Base-by-base conservation (phyloP, 2,113 vertebrate species). In the Carollia perspicillata region DNA sequence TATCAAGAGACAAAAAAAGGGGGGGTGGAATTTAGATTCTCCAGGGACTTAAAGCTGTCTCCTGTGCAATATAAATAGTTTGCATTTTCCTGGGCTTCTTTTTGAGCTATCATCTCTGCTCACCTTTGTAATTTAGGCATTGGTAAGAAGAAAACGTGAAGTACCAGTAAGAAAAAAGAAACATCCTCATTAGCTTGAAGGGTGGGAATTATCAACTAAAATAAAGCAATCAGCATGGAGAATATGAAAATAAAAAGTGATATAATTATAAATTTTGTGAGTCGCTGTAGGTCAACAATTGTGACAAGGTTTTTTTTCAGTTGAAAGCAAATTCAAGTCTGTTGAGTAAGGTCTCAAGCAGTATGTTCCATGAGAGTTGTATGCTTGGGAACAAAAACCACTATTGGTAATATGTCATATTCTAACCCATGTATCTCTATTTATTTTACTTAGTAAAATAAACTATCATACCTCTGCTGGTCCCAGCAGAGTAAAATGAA, bases 381-480 rank as follows among this genome's bases (percentile, higher is more conserved):
- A 18, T 84, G 80, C 40, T 96, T 88, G 47, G 30, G 28, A 97
- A 80, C 42, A 93, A 77, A 90, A 96, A 89, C 74, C 85, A 90
- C 1, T 3, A 40, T 93, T 96, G 97, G 16, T 93, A 97, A 72
- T 60, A 60, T 89, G 93, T 97, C 89, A 90, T 28, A 49, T 88
- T 94, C 66, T 94, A 72, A 16, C 72, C 89, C 66, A 13, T 89
- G 35, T 69, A 92, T 86, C 40, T 84, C 6, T 95, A 84, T 90
- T 97, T 97, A 95, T 90, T 88, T 98, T 97, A 90, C 72, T 80
- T 93, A 95, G 80, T 49, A 74, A 88, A 97, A 98, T 77, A 81
- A 97, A 66, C 44, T 93, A 83, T 88, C 90, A 96, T 80, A 96
- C 1, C 0, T 97, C 94, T 95, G 83, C 90, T 84, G 96, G 53